A percentile compares a stretch with the other conserved stretches of the same genome.
phyloP scores from a whole-genome alignment of 2,888 invertebrate species.

The Tortrix viridana region DNA sequence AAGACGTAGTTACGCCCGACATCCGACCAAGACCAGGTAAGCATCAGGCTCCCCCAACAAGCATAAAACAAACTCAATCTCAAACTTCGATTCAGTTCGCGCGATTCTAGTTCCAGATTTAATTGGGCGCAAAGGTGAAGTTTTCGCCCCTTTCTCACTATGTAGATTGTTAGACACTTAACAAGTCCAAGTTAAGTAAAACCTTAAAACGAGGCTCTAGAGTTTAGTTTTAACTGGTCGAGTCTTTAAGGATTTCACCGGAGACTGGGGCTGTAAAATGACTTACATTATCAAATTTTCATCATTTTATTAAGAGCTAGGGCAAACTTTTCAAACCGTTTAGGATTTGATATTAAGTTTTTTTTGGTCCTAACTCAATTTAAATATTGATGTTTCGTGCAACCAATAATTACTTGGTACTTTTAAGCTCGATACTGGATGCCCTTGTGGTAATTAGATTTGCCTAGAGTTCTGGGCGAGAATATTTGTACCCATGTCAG shows the following conservation, averaged over 20 bases:
- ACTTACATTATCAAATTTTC: too few relatives aligned
- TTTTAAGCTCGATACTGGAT: too few relatives aligned
- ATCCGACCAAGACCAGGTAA: too few relatives aligned
- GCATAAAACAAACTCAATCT: slow-evolving; percentile 34
- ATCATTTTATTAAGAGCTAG: neutral
- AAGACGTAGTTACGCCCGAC: too few relatives aligned
- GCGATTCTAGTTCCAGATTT: slow-evolving; percentile 15
- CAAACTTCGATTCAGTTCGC: slow-evolving; percentile 31
- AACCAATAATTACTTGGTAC: too few relatives aligned
- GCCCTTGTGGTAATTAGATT: too few relatives aligned
- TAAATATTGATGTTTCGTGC: too few relatives aligned
- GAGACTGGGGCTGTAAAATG: neutral
- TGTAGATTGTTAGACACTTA: slow-evolving; percentile 17
- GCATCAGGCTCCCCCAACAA: slow-evolving; percentile 23
- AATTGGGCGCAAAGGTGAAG: slow-evolving; percentile 33
- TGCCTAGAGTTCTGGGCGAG: too few relatives aligned
- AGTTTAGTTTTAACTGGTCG: neutral
- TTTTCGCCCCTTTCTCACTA: slow-evolving; percentile 34
- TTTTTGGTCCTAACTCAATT: too few relatives aligned
- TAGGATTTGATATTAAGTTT: too few relatives aligned
- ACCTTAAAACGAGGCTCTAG: neutral
- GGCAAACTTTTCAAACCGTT: neutral
- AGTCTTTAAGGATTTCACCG: neutral
- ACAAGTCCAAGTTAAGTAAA: neutral
- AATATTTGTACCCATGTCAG: too few relatives aligned